Evolutionary conservation across 1,140 invertebrate species (phyloP).

Genomic region (Metopolophium dirhodum): DNA sequence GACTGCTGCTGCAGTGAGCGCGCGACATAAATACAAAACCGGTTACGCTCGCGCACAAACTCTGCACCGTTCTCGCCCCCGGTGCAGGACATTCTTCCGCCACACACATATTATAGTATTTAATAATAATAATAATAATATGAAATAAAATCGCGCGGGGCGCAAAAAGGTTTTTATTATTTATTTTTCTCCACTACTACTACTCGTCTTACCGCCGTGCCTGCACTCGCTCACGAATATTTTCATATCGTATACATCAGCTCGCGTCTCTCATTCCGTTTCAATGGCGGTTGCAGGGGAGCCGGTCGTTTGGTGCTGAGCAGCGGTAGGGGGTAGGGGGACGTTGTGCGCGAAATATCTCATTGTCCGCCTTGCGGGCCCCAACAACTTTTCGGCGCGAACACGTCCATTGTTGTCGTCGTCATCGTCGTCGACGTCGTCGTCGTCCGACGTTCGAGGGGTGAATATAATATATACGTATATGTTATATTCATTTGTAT

Average conservation of each 20-base stretch:
- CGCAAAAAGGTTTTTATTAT: constrained; percentile 43
- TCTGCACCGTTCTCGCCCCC: constrained; percentile 20
- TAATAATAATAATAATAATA: not conserved
- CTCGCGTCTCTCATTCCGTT: not conserved
- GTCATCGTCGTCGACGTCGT: too few species aligned
- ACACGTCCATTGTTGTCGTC: constrained; percentile 42
- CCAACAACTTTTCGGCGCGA: constrained; percentile 53
- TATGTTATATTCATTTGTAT: not conserved
- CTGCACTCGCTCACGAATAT: not conserved
- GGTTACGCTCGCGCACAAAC: constrained; percentile 8
- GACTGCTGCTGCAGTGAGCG: not conserved
- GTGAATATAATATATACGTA: not conserved
- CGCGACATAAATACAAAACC: constrained; percentile 4
- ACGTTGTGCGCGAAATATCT: constrained; percentile 24
- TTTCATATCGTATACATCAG: not conserved
- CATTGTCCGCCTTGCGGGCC: constrained; percentile 28
- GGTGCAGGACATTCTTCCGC: constrained; percentile 34
- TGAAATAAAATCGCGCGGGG: not conserved
- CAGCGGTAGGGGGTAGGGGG: not conserved
- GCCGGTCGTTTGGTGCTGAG: not conserved
- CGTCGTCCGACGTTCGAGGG: not conserved
- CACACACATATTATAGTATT: not conserved
- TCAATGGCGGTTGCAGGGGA: constrained; percentile 26
- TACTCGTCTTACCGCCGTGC: not conserved
- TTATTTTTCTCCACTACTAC: constrained; percentile 33